A percentile compares a stretch with the other conserved stretches of the same genome.
Evolutionary conservation across 2,113 vertebrate genomes (phyloP).

Genomic region (Malurus melanocephalus): DNA sequence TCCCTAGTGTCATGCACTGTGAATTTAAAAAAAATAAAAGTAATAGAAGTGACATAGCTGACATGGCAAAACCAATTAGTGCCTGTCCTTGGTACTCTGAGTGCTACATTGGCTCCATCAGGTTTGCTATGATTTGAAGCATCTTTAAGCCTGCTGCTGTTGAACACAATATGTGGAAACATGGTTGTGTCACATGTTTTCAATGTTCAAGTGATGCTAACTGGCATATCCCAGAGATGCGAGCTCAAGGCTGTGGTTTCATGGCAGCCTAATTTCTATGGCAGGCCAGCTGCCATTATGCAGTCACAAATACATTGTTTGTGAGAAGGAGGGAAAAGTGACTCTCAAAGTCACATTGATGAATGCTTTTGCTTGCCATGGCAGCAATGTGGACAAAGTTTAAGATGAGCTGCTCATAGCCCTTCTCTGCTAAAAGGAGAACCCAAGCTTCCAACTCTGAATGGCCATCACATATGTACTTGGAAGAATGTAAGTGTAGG

Average conservation of each 20-base stretch:
- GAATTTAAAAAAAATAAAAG: neutral
- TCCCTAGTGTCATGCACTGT: neutral
- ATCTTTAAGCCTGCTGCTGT: neutral
- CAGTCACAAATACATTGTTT: neutral
- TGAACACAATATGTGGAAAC: neutral
- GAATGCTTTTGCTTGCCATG: neutral
- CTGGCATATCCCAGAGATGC: neutral
- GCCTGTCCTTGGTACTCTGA: neutral
- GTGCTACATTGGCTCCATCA: neutral
- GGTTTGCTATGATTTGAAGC: slow-evolving; percentile 8
- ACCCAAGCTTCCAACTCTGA: neutral
- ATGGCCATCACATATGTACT: neutral
- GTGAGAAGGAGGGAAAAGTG: neutral
- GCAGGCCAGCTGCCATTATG: neutral
- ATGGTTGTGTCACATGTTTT: neutral
- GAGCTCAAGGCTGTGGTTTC: neutral
- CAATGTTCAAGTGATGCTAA: neutral
- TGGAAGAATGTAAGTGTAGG: neutral
- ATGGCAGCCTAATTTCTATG: neutral
- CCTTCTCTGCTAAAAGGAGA: neutral
- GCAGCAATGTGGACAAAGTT: neutral
- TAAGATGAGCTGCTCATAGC: neutral
- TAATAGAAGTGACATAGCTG: neutral
- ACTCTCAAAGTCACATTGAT: neutral
- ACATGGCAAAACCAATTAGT: neutral